phyloP scores from a whole-genome alignment of 2,797 vertebrate species.

The Poecilia gillii region DNA sequence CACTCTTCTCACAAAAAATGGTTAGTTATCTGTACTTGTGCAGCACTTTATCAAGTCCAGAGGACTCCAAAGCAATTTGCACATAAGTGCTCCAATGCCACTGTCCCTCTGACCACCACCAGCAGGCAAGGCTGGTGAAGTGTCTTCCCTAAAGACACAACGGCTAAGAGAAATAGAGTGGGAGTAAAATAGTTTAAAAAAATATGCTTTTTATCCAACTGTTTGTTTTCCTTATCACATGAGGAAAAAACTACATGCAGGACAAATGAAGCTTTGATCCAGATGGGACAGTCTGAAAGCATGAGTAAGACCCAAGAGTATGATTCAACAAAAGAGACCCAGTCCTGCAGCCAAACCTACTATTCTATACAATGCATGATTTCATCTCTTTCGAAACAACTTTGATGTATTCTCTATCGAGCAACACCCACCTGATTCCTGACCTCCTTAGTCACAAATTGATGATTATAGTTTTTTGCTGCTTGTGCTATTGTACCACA shows the following conservation, averaged over 20 bases:
- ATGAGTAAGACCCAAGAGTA: constrained; percentile 55
- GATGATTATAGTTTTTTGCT: not conserved
- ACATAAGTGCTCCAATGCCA: not conserved
- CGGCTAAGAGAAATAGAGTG: too few species aligned
- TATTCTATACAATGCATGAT: constrained; percentile 54
- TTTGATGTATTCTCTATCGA: constrained; percentile 57
- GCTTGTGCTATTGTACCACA: not conserved
- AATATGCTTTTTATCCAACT: not conserved
- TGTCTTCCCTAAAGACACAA: too few species aligned
- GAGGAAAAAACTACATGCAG: constrained; percentile 47
- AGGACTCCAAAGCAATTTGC: not conserved
- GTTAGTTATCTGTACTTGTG: not conserved
- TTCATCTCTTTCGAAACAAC: constrained; percentile 49
- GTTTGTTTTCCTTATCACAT: constrained; percentile 41
- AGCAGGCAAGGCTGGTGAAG: too few species aligned
- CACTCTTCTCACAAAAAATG: not conserved
- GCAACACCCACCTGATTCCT: constrained; percentile 26
- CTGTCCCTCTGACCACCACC: too few species aligned
- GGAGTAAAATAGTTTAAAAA: not conserved
- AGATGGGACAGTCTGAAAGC: constrained; percentile 55
- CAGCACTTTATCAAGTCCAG: not conserved
- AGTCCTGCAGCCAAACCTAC: constrained; percentile 59
- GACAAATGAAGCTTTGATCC: constrained; percentile 65
- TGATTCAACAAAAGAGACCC: constrained; percentile 72
- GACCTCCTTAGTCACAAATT: not conserved